These are phyloP conservation scores for Xiphophorus maculatus DNA, from an alignment of 2,113 vertebrate genomes.

Conservation along the genomic window DNA sequence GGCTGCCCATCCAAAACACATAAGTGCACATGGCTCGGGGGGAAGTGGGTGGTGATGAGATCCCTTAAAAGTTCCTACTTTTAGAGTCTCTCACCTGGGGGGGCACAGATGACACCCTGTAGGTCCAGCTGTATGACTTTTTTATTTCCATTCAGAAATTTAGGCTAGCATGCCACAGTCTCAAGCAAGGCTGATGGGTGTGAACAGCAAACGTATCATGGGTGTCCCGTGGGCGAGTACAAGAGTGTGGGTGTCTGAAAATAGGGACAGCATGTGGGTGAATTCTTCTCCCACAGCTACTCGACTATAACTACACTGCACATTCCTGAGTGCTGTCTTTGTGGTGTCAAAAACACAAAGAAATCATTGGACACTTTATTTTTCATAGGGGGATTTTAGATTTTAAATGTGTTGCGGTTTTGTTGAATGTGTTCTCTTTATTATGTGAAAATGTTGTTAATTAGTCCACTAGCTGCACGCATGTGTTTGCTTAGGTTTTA, in stretches of 20 bases:
- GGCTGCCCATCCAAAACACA: constrained; percentile 57
- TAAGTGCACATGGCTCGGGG: constrained; percentile 12
- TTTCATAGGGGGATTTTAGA: neutral
- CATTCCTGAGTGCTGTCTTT: constrained; percentile 45
- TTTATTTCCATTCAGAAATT: constrained; percentile 36
- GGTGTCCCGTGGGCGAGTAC: constrained; percentile 45
- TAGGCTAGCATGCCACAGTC: constrained; percentile 57
- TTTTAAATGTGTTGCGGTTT: neutral
- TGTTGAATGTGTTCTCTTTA: constrained; percentile 4
- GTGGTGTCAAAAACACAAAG: constrained; percentile 25
- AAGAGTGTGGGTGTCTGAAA: constrained; percentile 49
- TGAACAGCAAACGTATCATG: constrained; percentile 40
- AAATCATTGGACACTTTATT: neutral
- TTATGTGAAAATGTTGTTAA: constrained; percentile 20
- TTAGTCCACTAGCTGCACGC: constrained; percentile 47
- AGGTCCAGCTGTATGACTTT: neutral
- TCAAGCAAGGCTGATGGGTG: constrained; percentile 33
- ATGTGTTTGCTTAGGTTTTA: constrained; percentile 44
- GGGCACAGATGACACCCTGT: neutral
- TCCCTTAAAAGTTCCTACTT: constrained; percentile 3
- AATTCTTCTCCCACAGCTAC: constrained; percentile 59
- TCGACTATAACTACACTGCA: constrained; percentile 7
- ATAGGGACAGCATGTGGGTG: constrained; percentile 58
- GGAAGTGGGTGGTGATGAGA: constrained; percentile 24
- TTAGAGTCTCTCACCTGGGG: neutral